Base-by-base conservation (phyloP, 2,888 invertebrate species). In the Dryadula phaetusa region DNA sequence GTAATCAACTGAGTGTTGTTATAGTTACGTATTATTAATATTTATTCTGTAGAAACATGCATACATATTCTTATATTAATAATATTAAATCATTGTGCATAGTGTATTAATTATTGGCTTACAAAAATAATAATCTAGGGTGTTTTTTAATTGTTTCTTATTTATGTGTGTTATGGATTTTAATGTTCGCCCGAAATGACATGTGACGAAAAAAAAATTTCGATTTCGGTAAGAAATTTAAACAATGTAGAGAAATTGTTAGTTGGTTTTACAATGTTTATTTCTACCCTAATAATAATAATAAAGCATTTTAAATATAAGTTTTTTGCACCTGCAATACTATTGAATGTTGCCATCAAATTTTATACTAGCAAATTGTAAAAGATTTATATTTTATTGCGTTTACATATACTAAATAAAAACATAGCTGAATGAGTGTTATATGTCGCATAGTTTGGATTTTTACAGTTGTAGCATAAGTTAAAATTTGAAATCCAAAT, bases 331-430 rank as follows among this genome's bases (percentile, higher is more conserved):
- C 28, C 10, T 52, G 16, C 52, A 52, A 52, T 52, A 12, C 28
- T 52, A 4, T 52, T 16, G n/a, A n/a, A 42, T 52, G 52, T 52
- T 52, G 32, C 52, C 52, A 52, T 6, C 16, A 28, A 52, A 52
- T 32, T 16, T 32, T 52, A 32, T 52, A 52, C 52, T 52, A 52
- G 8, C 12, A n/a, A n/a, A n/a, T n/a, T n/a, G n/a, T n/a, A n/a
- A n/a, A n/a, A n/a, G n/a, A n/a, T n/a, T n/a, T n/a, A n/a, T n/a
- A n/a, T n/a, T n/a, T n/a, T n/a, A n/a, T n/a, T n/a, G n/a, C n/a
- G n/a, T n/a, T n/a, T n/a, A n/a, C n/a, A n/a, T n/a, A n/a, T n/a
- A n/a, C n/a, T n/a, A n/a, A n/a, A n/a, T n/a, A n/a, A n/a, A n/a
- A n/a, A n/a, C n/a, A n/a, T n/a, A n/a, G n/a, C n/a, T n/a, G n/a